Base-by-base conservation (phyloP, 2,113 vertebrate species). In the Chauna torquata region DNA sequence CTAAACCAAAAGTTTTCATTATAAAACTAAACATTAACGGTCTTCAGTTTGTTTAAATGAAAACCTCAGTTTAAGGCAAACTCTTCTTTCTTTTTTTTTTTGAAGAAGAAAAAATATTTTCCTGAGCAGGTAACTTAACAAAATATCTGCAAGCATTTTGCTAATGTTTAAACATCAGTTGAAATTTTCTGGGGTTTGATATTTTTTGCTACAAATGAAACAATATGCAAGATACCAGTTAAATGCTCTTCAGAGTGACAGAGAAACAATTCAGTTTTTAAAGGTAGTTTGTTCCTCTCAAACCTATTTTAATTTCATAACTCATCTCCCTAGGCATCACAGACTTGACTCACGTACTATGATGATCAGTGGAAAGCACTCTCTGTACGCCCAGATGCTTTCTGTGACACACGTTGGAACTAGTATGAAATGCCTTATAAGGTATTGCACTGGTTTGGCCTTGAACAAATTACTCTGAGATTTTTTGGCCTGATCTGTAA, bases 391-490 rank as follows among this genome's bases (percentile, higher is more conserved):
- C 45, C 85, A 96, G 72, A 84, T 92, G 87, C 81, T 84, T 72
- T 88, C 77, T 72, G 71, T 62, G 90, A 94, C 78, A 93, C 36
- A 59, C 44, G 47, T 40, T 32, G 6, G 40, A 92, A 71, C 78
- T 45, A 70, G 28, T 92, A 62, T 45, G 32, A 88, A 96, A 95
- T 77, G 69, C 96, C 96, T 96, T 97, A 95, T 95, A 97, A 88
- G 94, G 96, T 34, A 86, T 45, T 75, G 40, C 58, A 36, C 72
- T 94, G 66, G 36, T 45, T 82, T 86, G 47, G 40, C 69, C 57
- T 70, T 50, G 59, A 66, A 28, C 36, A 19, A 20, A 54, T 85
- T 86, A 71, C 58, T 91, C 40, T 49, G 42, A 50, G 34, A 40
- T 8, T 36, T 61, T 55, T 81, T 88, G 49, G 32, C n/a, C 30